These are phyloP conservation scores for Pan troglodytes DNA, from an alignment of 2,113 vertebrate species.

Conservation along the genomic window DNA sequence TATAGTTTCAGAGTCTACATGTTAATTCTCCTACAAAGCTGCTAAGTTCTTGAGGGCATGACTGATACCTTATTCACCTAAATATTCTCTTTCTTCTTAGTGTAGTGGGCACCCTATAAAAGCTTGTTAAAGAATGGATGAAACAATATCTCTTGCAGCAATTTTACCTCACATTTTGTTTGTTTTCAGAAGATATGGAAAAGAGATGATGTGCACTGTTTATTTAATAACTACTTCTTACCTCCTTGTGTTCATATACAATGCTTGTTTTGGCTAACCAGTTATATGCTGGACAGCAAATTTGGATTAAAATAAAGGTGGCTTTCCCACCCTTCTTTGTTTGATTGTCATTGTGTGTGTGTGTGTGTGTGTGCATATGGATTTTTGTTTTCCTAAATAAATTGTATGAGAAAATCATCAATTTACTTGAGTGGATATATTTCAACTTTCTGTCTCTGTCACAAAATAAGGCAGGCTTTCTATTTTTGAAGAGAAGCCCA, in stretches of 20 bases:
- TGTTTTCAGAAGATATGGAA: not conserved
- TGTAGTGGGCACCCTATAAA: not conserved
- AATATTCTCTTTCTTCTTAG: not conserved
- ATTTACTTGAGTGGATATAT: not conserved
- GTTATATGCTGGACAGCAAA: not conserved
- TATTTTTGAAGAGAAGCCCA: not conserved
- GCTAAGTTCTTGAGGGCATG: not conserved
- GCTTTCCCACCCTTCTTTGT: too few species aligned
- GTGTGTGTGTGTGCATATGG: not conserved
- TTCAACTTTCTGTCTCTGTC: not conserved
- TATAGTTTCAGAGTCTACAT: not conserved
- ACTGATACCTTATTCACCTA: not conserved
- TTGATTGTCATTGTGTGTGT: not conserved
- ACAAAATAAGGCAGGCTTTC: not conserved
- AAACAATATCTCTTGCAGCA: not conserved
- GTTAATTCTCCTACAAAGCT: not conserved
- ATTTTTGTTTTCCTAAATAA: not conserved
- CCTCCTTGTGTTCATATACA: not conserved
- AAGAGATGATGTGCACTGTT: rapidly evolving
- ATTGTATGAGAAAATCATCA: not conserved
- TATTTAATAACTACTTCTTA: not conserved
- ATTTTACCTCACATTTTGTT: not conserved
- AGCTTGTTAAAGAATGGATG: not conserved
- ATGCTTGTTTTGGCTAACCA: not conserved
- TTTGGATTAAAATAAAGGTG: not conserved